These are phyloP conservation scores for Chloroceryle amazona DNA, from an alignment of 2,797 vertebrate species.

Conservation along the genomic window DNA sequence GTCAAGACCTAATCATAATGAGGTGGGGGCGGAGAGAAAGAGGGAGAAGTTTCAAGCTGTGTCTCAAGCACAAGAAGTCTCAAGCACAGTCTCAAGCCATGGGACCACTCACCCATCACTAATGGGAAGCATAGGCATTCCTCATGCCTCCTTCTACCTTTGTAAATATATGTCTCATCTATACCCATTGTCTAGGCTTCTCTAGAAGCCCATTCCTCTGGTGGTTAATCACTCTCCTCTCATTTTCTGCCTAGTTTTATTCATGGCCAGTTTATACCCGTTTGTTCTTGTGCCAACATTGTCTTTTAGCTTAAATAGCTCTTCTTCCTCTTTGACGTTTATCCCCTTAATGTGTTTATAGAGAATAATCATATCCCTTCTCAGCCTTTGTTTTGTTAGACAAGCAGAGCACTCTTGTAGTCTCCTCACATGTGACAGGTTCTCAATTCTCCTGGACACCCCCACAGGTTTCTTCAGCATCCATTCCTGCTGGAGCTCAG, in stretches of 20 bases:
- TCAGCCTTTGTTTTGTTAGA: slow-evolving; percentile 29
- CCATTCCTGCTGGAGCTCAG: background rate
- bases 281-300: background rate
- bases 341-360: background rate
- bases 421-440: background rate
- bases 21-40: background rate
- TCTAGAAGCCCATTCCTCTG: background rate
- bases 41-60: background rate
- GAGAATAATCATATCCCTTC: slow-evolving; percentile 18
- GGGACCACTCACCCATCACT: background rate
- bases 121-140: accelerated
- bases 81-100: background rate
- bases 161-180: background rate
- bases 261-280: background rate
- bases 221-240: background rate
- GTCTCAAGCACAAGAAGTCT: background rate
- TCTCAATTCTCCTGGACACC: background rate
- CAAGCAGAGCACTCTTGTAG: background rate
- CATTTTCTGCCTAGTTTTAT: background rate
- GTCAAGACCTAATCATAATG: background rate
- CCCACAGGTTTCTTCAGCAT: background rate
- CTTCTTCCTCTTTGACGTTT: background rate
- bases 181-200: background rate
- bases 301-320: background rate
- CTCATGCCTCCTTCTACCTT: background rate